Evolutionary conservation across 2,113 vertebrate species (phyloP), one percentile per base, ranked within the genome.

Genomic region (Bufo gargarizans): DNA sequence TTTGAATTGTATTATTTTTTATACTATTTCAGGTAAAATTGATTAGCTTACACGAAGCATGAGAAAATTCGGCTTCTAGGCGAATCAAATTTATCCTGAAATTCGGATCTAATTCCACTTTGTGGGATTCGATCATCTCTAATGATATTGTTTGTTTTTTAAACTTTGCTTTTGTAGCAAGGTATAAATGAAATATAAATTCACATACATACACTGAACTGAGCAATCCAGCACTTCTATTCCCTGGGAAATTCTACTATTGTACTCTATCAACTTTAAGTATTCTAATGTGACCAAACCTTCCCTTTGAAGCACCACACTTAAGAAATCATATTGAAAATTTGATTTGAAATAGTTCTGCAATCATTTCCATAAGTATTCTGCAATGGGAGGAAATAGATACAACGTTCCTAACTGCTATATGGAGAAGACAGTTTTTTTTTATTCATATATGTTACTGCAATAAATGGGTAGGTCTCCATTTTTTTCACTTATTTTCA

Each of bases 331-430:
- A 43, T 45, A 67, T 67, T 13, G 45, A 45, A 50, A 61, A 82
- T 45, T 82, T 82, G 79, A 82, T 82, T 82, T 82, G 58, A 61
- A 82, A 82, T 63, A 63, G 79, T 82, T 82, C 79, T 82, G 45
- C 81, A 82, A 82, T 82, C 45, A 14, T 65, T 50, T 67, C 20
- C 45, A 82, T 67, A 82, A 82, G 79, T 47, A 59, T 82, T 82
- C 59, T 82, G 59, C 16, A 82, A 61, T 82, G 43, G 63, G 45
- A 45, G 19, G 61, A 67, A 82, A 67, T 49, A 19, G 61, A 67
- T 82, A n/a, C 45, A 82, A 82, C 67, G 81, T n/a, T 82, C 61
- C 47, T 50, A 65, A 82, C 17, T 82, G 47, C 14, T 19, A 82
- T 19, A 82, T 65, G 17, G 59, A 67, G 59, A 11, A 67, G 45